Conservation (phyloP, 2,888 invertebrate genomes). For the Acleris laterana region DNA sequence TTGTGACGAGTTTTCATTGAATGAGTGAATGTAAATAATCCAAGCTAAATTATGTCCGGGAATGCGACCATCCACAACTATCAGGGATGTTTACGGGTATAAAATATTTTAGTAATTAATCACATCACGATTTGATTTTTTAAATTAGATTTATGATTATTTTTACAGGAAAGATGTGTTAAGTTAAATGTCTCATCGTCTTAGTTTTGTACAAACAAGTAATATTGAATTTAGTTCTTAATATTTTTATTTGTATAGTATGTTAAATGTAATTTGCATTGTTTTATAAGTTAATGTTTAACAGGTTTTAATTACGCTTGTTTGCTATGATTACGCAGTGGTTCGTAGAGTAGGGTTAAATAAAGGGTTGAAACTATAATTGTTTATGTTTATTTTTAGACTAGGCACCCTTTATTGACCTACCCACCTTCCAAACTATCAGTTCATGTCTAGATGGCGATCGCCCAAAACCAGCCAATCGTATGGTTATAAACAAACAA, state of each 20-base stretch:
- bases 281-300: conserved; percentile 42
- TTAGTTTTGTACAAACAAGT: conserved; percentile 12
- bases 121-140: conserved; percentile 4
- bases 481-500: too few species aligned
- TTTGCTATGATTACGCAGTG: conserved; percentile 43
- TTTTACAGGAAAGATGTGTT: background rate
- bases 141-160: background rate
- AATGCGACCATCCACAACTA: conserved; percentile 1
- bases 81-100: conserved; percentile 19
- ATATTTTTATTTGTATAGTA: conserved; percentile 21
- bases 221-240: conserved; percentile 24
- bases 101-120: conserved; percentile 1
- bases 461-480: too few species aligned
- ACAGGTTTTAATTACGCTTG: conserved; percentile 44
- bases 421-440: too few species aligned
- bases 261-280: conserved; percentile 40
- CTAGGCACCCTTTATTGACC: background rate
- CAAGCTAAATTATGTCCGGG: background rate
- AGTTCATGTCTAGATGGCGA: too few species aligned
- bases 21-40: background rate
- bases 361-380: conserved; percentile 48
- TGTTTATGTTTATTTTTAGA: conserved; percentile 4
- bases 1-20: too few species aligned
- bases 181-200: background rate
- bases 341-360: conserved; percentile 49